Percentiles rank a stretch among this genome's conserved stretches.
These are phyloP conservation scores for Malacoctenus gilli DNA, from an alignment of 2,797 vertebrate genomes.

Conservation along the genomic window DNA sequence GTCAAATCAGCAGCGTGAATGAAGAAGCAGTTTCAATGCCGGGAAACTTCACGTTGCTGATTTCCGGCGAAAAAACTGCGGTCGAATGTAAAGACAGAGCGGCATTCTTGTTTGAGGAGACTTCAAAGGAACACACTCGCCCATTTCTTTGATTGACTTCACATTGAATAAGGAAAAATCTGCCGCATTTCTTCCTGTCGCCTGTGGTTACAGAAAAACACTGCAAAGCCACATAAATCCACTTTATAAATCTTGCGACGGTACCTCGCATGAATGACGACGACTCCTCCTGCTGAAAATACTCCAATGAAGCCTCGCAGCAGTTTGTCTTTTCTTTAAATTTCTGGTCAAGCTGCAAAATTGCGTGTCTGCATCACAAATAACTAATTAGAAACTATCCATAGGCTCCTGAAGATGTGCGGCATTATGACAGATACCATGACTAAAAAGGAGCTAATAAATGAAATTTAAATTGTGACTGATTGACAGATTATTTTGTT, in stretches of 20 bases:
- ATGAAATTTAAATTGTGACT: slow-evolving; percentile 3
- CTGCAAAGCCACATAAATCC: slow-evolving; percentile 36
- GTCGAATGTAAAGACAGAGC: too few relatives aligned
- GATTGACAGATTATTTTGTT: slow-evolving; percentile 3
- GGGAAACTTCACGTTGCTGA: neutral
- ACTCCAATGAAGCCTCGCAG: slow-evolving; percentile 4
- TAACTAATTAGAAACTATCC: too few relatives aligned
- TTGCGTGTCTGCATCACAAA: neutral
- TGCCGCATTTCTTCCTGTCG: neutral
- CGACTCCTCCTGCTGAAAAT: slow-evolving; percentile 16
- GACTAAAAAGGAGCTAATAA: neutral
- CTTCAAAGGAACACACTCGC: slow-evolving; percentile 1
- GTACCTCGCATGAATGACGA: slow-evolving; percentile 15
- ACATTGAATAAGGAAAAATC: slow-evolving; percentile 5
- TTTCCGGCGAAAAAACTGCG: too few relatives aligned
- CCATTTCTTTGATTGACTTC: slow-evolving; percentile 13
- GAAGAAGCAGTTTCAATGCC: slow-evolving; percentile 11
- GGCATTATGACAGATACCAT: neutral
- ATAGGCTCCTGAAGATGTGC: neutral
- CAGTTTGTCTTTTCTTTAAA: slow-evolving; percentile 8
- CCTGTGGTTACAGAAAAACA: slow-evolving; percentile 17
- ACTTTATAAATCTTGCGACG: slow-evolving; percentile 27
- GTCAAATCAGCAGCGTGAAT: neutral
- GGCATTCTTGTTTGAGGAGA: slow-evolving; percentile 14
- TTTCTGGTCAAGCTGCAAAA: slow-evolving; percentile 47